Percentiles rank a stretch among this genome's conserved stretches.
Evolutionary conservation across 2,888 invertebrate species (phyloP).

Genomic region (Polymixis flavicincta): DNA sequence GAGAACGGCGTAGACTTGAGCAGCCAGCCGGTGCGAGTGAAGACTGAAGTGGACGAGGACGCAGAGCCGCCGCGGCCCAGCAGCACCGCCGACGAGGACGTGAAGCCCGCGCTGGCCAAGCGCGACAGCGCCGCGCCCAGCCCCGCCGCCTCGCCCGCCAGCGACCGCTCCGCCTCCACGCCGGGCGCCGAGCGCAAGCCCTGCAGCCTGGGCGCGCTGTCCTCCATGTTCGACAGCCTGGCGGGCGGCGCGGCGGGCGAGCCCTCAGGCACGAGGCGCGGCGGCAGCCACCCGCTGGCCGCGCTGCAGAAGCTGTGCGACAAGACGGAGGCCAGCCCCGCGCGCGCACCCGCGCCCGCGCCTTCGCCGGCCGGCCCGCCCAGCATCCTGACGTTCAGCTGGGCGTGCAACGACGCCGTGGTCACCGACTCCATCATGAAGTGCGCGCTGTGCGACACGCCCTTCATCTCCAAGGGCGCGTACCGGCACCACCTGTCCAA

Average conservation of each 20-base stretch:
- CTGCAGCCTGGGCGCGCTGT: slow-evolving; percentile 95
- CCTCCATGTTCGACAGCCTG: slow-evolving; percentile 97
- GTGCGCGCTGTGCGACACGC: slow-evolving; percentile 98
- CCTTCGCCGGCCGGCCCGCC: slow-evolving; percentile 93
- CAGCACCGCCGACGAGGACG: slow-evolving; percentile 83
- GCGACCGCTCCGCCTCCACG: slow-evolving; percentile 94
- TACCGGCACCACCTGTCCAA: slow-evolving; percentile 98
- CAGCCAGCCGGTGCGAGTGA: slow-evolving; percentile 90
- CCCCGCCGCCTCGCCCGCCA: slow-evolving; percentile 93
- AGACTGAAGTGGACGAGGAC: slow-evolving; percentile 92
- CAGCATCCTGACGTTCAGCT: slow-evolving; percentile 97
- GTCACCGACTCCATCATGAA: slow-evolving; percentile 97
- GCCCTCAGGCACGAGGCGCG: slow-evolving; percentile 91
- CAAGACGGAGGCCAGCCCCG: slow-evolving; percentile 96
- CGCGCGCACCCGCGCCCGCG: slow-evolving; percentile 88
- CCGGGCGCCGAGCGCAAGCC: slow-evolving; percentile 92
- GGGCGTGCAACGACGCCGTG: slow-evolving; percentile 98
- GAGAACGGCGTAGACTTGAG: slow-evolving; percentile 87
- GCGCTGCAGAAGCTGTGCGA: slow-evolving; percentile 98
- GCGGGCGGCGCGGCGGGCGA: slow-evolving; percentile 90
- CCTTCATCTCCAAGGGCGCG: slow-evolving; percentile 98
- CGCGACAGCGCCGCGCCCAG: slow-evolving; percentile 90
- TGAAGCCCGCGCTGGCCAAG: slow-evolving; percentile 84
- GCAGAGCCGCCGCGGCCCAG: slow-evolving; percentile 88
- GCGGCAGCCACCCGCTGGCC: slow-evolving; percentile 97